A percentile compares a stretch with the other conserved stretches of the same genome.
These are phyloP conservation scores for Megalurothrips usitatus DNA, from an alignment of 2,888 invertebrate species.

Conservation along the genomic window DNA sequence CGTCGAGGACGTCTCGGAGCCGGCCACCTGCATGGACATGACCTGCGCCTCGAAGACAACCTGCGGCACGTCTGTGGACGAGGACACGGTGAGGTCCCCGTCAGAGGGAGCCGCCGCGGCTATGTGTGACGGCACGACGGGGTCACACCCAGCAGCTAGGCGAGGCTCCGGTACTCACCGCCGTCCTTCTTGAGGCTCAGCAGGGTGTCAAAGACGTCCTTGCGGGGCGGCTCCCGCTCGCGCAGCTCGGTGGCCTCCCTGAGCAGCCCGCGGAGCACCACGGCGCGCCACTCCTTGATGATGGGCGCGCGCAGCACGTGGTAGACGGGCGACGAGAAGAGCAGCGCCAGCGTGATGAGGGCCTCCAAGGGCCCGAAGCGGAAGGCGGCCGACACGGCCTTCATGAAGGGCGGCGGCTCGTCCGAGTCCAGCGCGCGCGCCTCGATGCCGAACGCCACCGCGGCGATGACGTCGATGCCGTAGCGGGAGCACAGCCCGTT, in stretches of 20 bases:
- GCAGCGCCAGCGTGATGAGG: background rate
- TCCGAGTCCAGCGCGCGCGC: background rate
- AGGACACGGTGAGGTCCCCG: background rate
- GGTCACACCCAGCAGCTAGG: no score
- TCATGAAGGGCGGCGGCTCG: background rate
- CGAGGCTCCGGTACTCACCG: background rate
- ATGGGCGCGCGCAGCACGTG: background rate
- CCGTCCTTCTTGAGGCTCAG: background rate
- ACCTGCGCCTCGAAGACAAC: background rate
- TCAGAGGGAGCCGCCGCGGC: background rate
- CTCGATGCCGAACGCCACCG: background rate
- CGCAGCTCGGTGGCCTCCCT: background rate
- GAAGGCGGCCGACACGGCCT: background rate
- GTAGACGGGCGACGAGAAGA: background rate
- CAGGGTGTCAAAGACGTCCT: background rate
- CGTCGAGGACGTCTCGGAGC: background rate
- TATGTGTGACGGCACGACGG: background rate
- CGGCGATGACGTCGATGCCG: background rate
- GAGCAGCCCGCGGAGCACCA: background rate
- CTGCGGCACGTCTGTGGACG: background rate
- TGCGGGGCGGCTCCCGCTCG: background rate
- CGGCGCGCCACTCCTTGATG: background rate
- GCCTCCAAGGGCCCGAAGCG: background rate
- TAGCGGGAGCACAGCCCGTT: background rate
- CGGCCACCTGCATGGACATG: background rate